Evolutionary conservation across 2,888 invertebrate genomes (phyloP).

Genomic region (Tolmerus cingulatus): DNA sequence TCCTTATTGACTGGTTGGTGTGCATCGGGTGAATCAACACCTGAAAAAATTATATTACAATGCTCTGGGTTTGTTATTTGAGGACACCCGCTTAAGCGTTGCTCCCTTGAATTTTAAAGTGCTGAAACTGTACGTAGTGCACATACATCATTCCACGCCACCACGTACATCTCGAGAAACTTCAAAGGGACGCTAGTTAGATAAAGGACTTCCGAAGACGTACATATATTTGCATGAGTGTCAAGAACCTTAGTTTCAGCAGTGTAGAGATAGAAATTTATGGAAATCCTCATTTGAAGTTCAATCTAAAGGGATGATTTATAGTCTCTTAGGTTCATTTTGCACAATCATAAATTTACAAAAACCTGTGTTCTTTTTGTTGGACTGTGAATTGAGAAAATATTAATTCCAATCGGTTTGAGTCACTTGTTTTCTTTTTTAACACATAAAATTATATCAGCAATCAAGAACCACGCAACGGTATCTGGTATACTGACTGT

Average conservation of each 20-base stretch:
- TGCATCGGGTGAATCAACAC: background rate
- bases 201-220: constrained; percentile 3
- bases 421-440: no score
- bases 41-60: background rate
- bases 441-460: no score
- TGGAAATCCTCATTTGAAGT: constrained; percentile 28
- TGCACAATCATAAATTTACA: background rate
- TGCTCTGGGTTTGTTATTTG: background rate
- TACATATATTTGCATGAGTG: constrained; percentile 18
- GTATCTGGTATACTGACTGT: no score
- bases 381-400: background rate
- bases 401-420: background rate
- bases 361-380: background rate
- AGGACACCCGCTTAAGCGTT: background rate
- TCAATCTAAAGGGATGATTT: constrained; percentile 30
- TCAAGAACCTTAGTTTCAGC: constrained; percentile 15
- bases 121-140: background rate
- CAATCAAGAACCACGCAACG: no score
- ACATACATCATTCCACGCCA: background rate
- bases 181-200: constrained; percentile 3
- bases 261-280: constrained; percentile 27
- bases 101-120: background rate
- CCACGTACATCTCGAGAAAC: background rate
- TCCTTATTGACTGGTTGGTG: constrained; percentile 9
- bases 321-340: background rate